Base-by-base conservation (phyloP, 2,888 invertebrate genomes). In the Brenthis hecate region DNA sequence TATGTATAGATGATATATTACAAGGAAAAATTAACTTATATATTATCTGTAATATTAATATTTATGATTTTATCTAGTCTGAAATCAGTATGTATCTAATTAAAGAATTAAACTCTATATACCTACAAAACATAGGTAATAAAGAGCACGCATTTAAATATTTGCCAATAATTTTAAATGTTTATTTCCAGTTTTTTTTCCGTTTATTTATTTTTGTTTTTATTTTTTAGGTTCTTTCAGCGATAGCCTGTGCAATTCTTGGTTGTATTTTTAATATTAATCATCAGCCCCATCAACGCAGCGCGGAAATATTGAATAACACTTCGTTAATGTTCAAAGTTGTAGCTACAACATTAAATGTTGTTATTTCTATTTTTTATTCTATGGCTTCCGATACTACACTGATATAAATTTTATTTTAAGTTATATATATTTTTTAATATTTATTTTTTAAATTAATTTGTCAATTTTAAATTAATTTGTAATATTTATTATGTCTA, bases 251-350 rank as follows among this genome's bases (percentile, higher is more conserved):
- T 70, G 89, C 95, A 56, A 80, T 95, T 57, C 91, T 95, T 72
- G 94, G 95, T 75, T 88, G 93, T 62, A 89, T 92, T 72, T 89
- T 94, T 78, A 93, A 95, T 84, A 94, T 95, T 76, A 95, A 95
- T 85, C 93, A 94, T 72, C 88, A 92, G 70, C 87, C 91, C 14
- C 93, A 95, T 70, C 94, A 94, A 61, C 87, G 89, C n/a, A 91
- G 86, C 72, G 95, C 95, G 0, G 94, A 94, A 75, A 82, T 92
- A 64, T 86, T 94, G 71, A 95, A 95, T 81, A 94, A 95, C 78
- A 82, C 93, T 14, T 93, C 94, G 73, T 84, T 95, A 62, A 84
- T 91, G 32, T 85, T 95, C 72, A 95, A 95, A 87, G 85, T 94
- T 47, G 69, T 95, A 8, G 92, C 95, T 71, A 94, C 95, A 71